Base-by-base conservation (phyloP, 2,797 vertebrate species). In the Labeo calbasu region DNA sequence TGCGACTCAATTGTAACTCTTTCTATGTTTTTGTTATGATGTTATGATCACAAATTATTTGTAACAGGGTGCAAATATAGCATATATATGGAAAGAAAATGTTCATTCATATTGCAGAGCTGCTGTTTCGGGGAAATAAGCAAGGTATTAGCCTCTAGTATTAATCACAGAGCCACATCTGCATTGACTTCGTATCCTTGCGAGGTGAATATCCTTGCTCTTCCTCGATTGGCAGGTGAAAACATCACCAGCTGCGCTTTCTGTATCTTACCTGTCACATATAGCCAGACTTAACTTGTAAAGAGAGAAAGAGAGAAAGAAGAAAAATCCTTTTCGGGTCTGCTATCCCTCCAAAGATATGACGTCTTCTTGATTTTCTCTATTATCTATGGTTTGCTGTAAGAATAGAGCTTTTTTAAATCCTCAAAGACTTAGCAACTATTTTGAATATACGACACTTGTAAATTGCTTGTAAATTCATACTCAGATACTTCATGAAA, bases 401-500 rank as follows among this genome's bases (percentile, higher is more conserved):
- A 94, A 93, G 92, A 93, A 93, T 92, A 93, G 90, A 92, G 92
- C 93, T 94, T 94, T 88, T 85, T 87, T 75, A 55, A 81, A 93
- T 94, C 92, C 92, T 94, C 89, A 94, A 93, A 93, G 92, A 94
- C 93, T 93, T 93, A 93, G 93, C 92, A 94, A 94, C 93, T 95
- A 95, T 95, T 95, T 95, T 95, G 94, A 95, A 94, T 95, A 95
- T 95, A 93, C 93, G 92, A 94, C 93, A 94, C 93, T 91, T 95
- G 94, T 95, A 95, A 93, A 95, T 94, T 92, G 94, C 94, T 93
- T 96, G 94, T 96, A 95, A 95, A 96, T 94, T 93, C 93, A 93
- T 94, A 92, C 92, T 93, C 91, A 90, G 93, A 94, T 90, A 94
- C 92, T 91, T 94, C 91, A 92, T 93, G 92, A 94, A 87, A 59